Evolutionary conservation across 2,888 invertebrate species (phyloP).

Genomic region (Netelia fuscicornis): DNA sequence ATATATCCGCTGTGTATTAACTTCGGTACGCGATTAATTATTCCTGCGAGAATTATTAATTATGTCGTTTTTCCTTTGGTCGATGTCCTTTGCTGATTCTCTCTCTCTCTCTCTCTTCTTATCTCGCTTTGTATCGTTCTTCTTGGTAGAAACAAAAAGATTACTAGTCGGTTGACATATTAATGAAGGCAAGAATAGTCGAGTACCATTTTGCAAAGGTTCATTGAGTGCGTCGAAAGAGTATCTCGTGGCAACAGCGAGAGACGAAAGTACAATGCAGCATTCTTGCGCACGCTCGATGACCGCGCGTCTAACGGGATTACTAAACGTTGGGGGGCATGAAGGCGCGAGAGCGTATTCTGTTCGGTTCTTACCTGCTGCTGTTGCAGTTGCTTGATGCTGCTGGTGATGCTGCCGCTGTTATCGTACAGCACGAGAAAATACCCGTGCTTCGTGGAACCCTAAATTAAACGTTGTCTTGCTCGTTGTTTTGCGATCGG

Average conservation of each 20-base stretch:
- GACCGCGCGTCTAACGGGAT: conserved; percentile 64
- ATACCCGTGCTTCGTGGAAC: conserved; percentile 73
- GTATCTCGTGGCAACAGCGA: not conserved
- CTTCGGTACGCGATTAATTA: not conserved
- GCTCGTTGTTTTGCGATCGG: conserved; percentile 79
- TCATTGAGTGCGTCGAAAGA: conserved; percentile 42
- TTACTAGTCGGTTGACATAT: not conserved
- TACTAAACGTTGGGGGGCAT: conserved; percentile 61
- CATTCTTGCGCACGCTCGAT: conserved; percentile 50
- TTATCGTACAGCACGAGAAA: conserved; percentile 57
- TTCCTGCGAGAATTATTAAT: conserved; percentile 1
- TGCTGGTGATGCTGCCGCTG: conserved; percentile 31
- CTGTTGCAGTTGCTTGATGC: conserved; percentile 11
- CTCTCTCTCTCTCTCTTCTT: not conserved
- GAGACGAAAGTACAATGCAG: conserved; percentile 54
- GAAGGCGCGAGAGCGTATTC: conserved; percentile 32
- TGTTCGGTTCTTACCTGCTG: conserved; percentile 31
- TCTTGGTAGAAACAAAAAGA: not conserved
- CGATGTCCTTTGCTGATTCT: not conserved
- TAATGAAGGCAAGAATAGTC: conserved; percentile 21
- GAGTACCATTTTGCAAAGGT: conserved; percentile 32
- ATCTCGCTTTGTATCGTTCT: not conserved
- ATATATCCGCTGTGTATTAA: conserved; percentile 2
- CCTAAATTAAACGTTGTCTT: conserved; percentile 82
- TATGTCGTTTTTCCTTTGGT: not conserved